These are phyloP conservation scores for Catamblyrhynchus diadema DNA, from an alignment of 2,797 vertebrate genomes.

Conservation along the genomic window DNA sequence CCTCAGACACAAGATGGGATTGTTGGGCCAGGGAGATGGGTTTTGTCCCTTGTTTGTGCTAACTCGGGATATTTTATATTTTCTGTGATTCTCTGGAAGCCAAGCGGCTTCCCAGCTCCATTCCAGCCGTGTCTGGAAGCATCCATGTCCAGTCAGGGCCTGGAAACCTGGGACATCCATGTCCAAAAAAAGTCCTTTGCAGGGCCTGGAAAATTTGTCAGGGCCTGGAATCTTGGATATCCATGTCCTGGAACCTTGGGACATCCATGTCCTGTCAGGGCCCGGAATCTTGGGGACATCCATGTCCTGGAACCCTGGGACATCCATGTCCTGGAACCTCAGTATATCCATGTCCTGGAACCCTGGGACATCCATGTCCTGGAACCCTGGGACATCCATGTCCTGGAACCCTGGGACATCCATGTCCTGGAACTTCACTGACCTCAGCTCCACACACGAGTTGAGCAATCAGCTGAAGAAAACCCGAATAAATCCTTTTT, in stretches of 20 bases:
- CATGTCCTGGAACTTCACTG: neutral
- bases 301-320: neutral
- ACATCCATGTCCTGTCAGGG: neutral
- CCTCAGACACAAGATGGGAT: neutral
- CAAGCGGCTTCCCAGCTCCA: neutral
- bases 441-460: rapidly evolving
- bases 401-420: neutral
- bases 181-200: no score
- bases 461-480: neutral
- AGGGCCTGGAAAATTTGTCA: neutral
- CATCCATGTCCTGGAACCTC: neutral
- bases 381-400: neutral
- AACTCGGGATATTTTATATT: neutral
- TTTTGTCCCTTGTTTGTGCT: neutral
- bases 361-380: neutral
- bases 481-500: neutral
- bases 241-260: no score
- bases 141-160: neutral
- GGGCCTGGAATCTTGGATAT: neutral
- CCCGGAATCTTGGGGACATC: neutral
- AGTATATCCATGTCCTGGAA: neutral
- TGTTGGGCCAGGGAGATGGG: neutral
- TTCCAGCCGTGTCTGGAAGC: neutral
- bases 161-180: neutral
- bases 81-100: neutral